Conservation (phyloP, 2,797 vertebrate genomes). For the Leptoclinus maculatus region DNA sequence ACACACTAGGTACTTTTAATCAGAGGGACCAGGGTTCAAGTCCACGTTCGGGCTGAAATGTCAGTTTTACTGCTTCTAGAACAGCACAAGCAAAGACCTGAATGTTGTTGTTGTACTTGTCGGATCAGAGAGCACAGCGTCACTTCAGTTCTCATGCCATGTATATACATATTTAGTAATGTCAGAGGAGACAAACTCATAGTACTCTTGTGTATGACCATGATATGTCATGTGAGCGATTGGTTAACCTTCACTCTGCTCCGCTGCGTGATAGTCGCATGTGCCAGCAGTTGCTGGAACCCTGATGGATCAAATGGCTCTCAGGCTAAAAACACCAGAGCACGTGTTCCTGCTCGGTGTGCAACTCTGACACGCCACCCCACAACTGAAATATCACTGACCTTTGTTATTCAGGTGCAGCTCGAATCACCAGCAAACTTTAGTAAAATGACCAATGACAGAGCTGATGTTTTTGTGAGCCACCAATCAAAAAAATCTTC, state of each 20-base stretch:
- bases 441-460: background rate
- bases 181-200: background rate
- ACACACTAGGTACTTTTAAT: constrained; percentile 2
- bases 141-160: background rate
- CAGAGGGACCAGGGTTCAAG: constrained; percentile 6
- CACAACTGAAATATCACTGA: constrained; percentile 1
- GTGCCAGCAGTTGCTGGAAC: constrained; percentile 2
- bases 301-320: constrained; percentile 34
- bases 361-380: constrained; percentile 9
- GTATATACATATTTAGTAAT: no score
- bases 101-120: background rate
- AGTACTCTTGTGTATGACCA: background rate
- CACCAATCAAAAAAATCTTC: background rate
- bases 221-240: constrained; percentile 5
- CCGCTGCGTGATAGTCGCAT: background rate
- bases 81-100: background rate
- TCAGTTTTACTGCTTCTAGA: background rate
- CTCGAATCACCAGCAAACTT: background rate
- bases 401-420: constrained; percentile 2
- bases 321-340: constrained; percentile 1
- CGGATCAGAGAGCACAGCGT: background rate
- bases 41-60: background rate
- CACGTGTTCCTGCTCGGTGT: background rate
- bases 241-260: constrained; percentile 46
- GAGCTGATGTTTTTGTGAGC: background rate